A percentile compares a stretch with the other conserved stretches of the same genome.
phyloP scores from a whole-genome alignment of 2,888 invertebrate species.

The Cantharis nigra region DNA sequence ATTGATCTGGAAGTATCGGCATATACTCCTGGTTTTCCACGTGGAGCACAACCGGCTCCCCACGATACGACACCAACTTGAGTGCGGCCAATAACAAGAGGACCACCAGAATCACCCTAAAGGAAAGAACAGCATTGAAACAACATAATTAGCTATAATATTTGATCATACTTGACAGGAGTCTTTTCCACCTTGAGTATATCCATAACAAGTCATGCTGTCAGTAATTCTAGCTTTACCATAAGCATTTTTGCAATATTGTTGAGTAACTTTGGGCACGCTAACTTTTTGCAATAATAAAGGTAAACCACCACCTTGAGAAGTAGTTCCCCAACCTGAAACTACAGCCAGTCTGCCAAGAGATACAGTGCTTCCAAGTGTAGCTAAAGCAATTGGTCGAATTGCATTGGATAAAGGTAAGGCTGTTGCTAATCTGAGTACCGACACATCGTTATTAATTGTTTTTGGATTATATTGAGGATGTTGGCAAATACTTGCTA shows the following conservation, averaged over 20 bases:
- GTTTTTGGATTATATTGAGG: background rate
- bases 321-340: background rate
- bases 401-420: background rate
- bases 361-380: background rate
- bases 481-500: background rate
- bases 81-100: background rate
- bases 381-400: background rate
- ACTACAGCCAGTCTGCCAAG: background rate
- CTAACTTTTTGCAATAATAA: background rate
- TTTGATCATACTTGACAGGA: background rate
- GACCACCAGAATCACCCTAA: slow-evolving; percentile 15
- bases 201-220: background rate
- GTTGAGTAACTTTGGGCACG: background rate
- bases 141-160: background rate
- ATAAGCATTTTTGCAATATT: background rate
- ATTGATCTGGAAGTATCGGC: background rate
- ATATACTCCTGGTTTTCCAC: slow-evolving; percentile 7
- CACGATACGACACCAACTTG: slow-evolving; percentile 13
- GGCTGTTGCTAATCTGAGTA: background rate
- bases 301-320: background rate
- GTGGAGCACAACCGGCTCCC: background rate
- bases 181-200: background rate
- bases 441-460: background rate
- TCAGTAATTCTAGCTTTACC: background rate
- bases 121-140: background rate